Evolutionary conservation across 2,888 invertebrate genomes (phyloP).

Genomic region (Spatulosminthurus flaviceps): DNA sequence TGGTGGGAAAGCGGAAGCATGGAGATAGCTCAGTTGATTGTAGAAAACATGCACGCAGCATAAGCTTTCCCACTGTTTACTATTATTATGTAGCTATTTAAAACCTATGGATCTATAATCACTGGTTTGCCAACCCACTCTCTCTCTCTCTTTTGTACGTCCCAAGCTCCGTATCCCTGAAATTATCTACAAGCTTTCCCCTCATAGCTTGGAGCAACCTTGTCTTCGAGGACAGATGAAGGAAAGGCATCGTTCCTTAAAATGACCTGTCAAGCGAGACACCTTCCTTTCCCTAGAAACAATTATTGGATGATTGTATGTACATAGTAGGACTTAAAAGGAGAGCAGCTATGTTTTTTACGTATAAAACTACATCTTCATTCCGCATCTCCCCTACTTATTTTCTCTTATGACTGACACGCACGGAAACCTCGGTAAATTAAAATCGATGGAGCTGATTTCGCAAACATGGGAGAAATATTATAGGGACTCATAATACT

Average conservation of each 20-base stretch:
- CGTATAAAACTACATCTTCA: too few relatives aligned
- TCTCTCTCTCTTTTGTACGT: too few relatives aligned
- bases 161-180: neutral
- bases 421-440: conserved; percentile 50
- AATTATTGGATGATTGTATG: neutral
- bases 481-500: neutral
- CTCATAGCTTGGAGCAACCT: neutral
- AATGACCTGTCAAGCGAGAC: conserved; percentile 62
- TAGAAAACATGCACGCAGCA: conserved; percentile 6
- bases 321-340: too few relatives aligned
- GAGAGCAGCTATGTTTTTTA: too few relatives aligned
- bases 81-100: neutral
- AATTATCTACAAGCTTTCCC: neutral
- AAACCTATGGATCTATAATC: neutral
- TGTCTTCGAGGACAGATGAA: conserved; percentile 9
- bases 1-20: conserved; percentile 29
- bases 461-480: conserved; percentile 27
- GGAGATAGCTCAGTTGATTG: conserved; percentile 17
- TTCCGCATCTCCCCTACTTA: conserved; percentile 15
- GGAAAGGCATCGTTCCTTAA: conserved; percentile 44
- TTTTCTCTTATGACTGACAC: conserved; percentile 44
- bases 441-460: conserved; percentile 62
- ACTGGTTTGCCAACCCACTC: neutral
- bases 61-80: neutral
- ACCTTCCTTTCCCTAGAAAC: conserved; percentile 49